Base-by-base conservation (phyloP, 2,888 invertebrate genomes). In the Stomorhina lunata region DNA sequence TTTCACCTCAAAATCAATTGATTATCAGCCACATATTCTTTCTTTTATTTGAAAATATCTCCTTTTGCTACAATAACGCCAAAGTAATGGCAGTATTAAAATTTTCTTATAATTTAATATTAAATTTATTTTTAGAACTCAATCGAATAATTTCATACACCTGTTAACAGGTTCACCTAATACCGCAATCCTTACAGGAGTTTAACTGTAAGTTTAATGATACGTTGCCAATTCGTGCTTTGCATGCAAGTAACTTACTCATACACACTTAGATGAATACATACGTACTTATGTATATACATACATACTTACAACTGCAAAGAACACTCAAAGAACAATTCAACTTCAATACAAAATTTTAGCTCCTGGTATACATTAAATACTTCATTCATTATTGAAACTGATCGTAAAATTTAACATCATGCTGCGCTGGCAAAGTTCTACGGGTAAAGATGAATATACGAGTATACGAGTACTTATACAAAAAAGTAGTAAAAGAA, bases 331-430 rank as follows among this genome's bases (percentile, higher is more conserved):
- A 73, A 53, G 22, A 55, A 43, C 43, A 68, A 59, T 48, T 66
- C 17, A 57, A 50, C 34, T 29, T 48, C 65, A 59, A 59, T 50
- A 40, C n/a, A 57, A n/a, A n/a, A n/a, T 53, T 61, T 55, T n/a
- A 43, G 55, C 43, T 34, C 43, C 43, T 61, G 27, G 10, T 50
- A 32, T 9, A 77, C 20, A 61, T 59, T 76, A 32, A 68, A 29
- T 59, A 59, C 50, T 59, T 72, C 57, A 79, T 72, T 79, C 65
- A 59, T 72, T 79, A 79, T 72, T 79, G 29, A 79, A 66, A 17
- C 15, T 32, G 48, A 66, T 79, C 57, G 59, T 59, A 50, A 72
- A 79, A 66, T 43, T 40, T 72, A 48, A 57, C 71, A 55, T 55
- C 53, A 43, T 43, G 32, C 65, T 59, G 6, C 7, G 5, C 29